Conservation (phyloP, 2,113 vertebrate species). For the Dinomys branickii region DNA sequence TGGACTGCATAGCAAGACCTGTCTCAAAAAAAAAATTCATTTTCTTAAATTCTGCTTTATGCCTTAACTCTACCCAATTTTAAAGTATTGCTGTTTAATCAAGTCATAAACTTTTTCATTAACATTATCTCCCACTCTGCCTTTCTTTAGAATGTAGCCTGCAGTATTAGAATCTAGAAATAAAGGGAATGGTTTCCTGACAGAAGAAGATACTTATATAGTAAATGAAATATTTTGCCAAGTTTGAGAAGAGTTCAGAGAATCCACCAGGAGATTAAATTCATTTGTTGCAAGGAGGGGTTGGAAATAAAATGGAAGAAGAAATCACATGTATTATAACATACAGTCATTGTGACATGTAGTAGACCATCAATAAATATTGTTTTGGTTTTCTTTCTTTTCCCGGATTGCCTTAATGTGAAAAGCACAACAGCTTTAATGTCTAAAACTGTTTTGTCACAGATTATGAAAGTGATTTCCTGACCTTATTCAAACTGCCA, state of each 20-base stretch:
- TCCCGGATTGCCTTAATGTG: background rate
- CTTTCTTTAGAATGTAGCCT: background rate
- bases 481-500: background rate
- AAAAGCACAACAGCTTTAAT: background rate
- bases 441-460: background rate
- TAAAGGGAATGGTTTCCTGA: background rate
- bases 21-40: too few species aligned
- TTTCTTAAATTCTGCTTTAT: background rate
- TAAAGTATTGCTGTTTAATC: background rate
- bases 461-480: background rate
- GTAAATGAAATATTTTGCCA: background rate
- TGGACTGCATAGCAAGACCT: too few species aligned
- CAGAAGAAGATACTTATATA: background rate
- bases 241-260: background rate
- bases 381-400: background rate
- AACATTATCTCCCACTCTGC: background rate
- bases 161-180: background rate
- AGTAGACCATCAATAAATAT: background rate
- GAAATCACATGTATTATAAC: background rate
- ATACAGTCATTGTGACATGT: background rate
- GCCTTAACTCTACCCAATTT: background rate
- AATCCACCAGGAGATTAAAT: background rate
- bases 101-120: background rate
- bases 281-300: background rate
- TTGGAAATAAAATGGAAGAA: background rate